Base-by-base conservation (phyloP, 2,797 vertebrate genomes). In the Spatula clypeata region DNA sequence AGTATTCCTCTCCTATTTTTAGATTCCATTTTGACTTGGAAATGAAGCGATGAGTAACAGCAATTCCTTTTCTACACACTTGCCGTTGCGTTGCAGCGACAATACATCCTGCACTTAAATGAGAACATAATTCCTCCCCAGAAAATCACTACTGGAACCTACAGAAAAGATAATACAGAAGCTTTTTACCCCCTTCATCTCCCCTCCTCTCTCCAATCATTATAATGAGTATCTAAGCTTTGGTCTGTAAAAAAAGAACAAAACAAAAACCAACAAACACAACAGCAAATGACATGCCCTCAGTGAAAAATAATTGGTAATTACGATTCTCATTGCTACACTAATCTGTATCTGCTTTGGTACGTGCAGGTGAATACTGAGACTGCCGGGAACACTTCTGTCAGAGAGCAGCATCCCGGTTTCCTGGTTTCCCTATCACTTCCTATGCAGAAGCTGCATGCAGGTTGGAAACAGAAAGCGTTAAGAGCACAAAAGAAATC, bases 21-120 rank as follows among this genome's bases (percentile, higher is more conserved):
- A 95, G 84, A 83, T 65, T 84, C 53, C 51, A 61, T 82, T 90
- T 81, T 76, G 79, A 75, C 73, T 92, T 85, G 70, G 67, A 96
- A 94, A 83, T 51, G 36, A 93, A 96, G 79, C 0, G 1, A 93
- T 61, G 73, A 92, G 67, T 90, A 95, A 93, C 64, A 91, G 57
- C 73, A 88, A 95, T 60, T 95, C 88, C 69, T 94, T 71, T 81
- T 94, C 79, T 71, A 91, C 70, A 91, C 71, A 88, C 64, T 23
- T 85, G 57, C 84, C 73, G 80, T 32, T 67, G 53, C 75, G 69
- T 60, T 92, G 72, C 75, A 93, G 86, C 8, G 61, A 75, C 16
- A 65, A 40, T 23, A 94, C 79, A 79, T 86, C 58, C 79, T 71
- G 79, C 55, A 34, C 87, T 84, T 91, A 32, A 88, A 79, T n/a